Conservation (phyloP, 2,113 vertebrate species). For the Pollimyrus isidori region DNA sequence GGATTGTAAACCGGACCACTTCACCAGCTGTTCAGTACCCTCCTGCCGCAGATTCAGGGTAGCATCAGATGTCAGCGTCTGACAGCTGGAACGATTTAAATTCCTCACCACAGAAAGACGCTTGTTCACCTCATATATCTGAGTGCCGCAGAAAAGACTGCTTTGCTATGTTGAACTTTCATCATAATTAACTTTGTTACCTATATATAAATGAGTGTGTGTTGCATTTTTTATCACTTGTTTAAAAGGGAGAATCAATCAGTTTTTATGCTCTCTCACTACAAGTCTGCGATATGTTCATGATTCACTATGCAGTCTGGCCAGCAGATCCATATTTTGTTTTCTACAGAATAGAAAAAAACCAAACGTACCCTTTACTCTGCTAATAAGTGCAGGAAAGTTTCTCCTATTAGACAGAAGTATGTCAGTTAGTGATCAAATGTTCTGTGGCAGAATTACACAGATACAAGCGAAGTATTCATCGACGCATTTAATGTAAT, state of each 20-base stretch:
- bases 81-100: neutral
- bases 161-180: neutral
- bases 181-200: neutral
- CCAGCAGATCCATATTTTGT: neutral
- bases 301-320: neutral
- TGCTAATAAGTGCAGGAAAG: neutral
- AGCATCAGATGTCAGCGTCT: neutral
- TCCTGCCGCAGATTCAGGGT: neutral
- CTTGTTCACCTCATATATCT: neutral
- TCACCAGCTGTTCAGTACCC: neutral
- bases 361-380: neutral
- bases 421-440: neutral
- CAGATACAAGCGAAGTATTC: neutral
- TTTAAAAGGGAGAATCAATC: too few species aligned
- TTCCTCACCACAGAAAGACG: neutral
- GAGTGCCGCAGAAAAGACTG: neutral
- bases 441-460: neutral
- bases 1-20: neutral
- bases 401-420: neutral
- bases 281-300: neutral
- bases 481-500: neutral
- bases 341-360: neutral
- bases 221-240: too few species aligned
- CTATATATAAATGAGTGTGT: neutral
- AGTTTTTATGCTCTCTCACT: too few species aligned